Conservation (phyloP, 1,140 invertebrate genomes). For the Orchestia grillus region DNA sequence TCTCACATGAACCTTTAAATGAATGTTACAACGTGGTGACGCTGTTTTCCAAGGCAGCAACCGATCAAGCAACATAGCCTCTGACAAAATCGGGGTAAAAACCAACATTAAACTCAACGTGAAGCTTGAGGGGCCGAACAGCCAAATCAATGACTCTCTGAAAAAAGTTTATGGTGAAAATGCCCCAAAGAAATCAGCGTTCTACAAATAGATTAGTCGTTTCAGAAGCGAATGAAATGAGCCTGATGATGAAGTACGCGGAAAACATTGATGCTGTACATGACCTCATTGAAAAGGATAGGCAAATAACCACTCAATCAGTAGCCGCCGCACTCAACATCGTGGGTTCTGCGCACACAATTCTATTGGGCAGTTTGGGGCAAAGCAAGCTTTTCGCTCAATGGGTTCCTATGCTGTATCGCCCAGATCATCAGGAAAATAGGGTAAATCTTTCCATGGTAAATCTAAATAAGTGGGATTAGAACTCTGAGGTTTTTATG, state of each 20-base stretch:
- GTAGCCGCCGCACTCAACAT: conserved; percentile 35
- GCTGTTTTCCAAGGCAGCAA: too few relatives aligned
- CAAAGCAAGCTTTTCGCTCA: not conserved
- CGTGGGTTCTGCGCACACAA: conserved; percentile 28
- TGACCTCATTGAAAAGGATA: conserved; percentile 51
- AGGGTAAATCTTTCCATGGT: conserved; percentile 57
- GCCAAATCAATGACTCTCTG: conserved; percentile 13
- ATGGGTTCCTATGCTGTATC: conserved; percentile 3
- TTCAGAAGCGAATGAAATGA: conserved; percentile 13
- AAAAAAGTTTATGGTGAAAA: conserved; percentile 51
- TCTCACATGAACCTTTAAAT: too few relatives aligned
- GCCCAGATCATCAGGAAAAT: not conserved
- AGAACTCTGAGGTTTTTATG: not conserved
- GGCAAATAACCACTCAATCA: conserved; percentile 52
- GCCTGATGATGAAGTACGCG: not conserved
- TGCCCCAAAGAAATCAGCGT: conserved; percentile 39
- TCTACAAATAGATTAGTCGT: conserved; percentile 30
- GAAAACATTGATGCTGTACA: conserved; percentile 54
- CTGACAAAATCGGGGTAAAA: too few relatives aligned
- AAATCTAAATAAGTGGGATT: conserved; percentile 57
- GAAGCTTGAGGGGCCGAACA: too few relatives aligned
- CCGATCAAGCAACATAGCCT: too few relatives aligned
- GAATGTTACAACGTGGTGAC: too few relatives aligned
- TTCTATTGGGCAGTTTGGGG: conserved; percentile 3
- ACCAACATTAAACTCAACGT: too few relatives aligned